Evolutionary conservation across 2,888 invertebrate species (phyloP).

Genomic region (Adelognathus sp.): DNA sequence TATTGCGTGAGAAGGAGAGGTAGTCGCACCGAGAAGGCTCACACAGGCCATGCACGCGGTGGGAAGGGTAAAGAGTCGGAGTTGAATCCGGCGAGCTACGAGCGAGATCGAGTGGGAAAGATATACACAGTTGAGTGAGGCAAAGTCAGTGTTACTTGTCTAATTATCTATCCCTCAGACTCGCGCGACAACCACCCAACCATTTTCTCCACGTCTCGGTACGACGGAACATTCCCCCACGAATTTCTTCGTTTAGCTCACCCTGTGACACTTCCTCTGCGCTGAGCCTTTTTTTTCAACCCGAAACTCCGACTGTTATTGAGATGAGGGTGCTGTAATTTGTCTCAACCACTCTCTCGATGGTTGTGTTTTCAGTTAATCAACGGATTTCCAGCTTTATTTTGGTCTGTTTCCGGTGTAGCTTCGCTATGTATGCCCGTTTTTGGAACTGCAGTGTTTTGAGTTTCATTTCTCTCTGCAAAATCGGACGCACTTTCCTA

Average conservation of each 20-base stretch:
- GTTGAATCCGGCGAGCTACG: slow-evolving; percentile 31
- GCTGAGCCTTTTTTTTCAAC: too few species aligned
- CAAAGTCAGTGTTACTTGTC: slow-evolving; percentile 75
- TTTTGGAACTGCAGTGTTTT: too few species aligned
- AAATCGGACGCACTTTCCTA: too few species aligned
- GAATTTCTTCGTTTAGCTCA: neutral
- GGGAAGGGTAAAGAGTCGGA: slow-evolving; percentile 48
- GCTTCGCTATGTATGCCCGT: too few species aligned
- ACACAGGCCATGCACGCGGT: slow-evolving; percentile 27
- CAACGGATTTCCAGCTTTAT: too few species aligned
- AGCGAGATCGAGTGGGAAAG: slow-evolving; percentile 34
- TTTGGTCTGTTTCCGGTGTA: too few species aligned
- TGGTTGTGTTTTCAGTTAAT: too few species aligned
- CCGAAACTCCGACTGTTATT: too few species aligned
- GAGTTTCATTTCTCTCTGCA: too few species aligned
- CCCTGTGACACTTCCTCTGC: slow-evolving; percentile 37
- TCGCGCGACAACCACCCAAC: slow-evolving; percentile 50
- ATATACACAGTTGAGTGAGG: slow-evolving; percentile 31
- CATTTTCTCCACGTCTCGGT: slow-evolving; percentile 63
- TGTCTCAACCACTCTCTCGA: too few species aligned
- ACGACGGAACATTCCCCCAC: slow-evolving; percentile 50
- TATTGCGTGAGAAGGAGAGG: slow-evolving; percentile 59
- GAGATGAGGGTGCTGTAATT: too few species aligned
- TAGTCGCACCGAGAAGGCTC: neutral
- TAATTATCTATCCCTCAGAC: slow-evolving; percentile 73